A percentile compares a stretch with the other conserved stretches of the same genome.
phyloP scores from a whole-genome alignment of 2,797 vertebrate species.

The Meriones psammophilus region DNA sequence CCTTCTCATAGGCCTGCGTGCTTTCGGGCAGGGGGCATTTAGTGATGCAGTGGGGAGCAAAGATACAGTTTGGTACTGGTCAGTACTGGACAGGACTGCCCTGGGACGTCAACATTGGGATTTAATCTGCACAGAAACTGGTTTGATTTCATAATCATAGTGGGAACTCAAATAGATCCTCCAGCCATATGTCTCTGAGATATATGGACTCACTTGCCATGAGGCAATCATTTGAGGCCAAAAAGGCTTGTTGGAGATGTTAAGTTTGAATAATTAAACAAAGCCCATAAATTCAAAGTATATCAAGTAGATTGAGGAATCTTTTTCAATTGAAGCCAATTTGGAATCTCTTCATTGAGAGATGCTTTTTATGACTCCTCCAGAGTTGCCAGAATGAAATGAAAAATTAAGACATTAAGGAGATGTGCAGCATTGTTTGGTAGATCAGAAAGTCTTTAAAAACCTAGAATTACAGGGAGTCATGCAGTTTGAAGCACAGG shows the following conservation, averaged over 20 bases:
- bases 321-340: constrained; percentile 51
- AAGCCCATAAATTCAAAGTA: constrained; percentile 53
- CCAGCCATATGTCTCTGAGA: background rate
- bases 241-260: constrained; percentile 43
- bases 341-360: constrained; percentile 67
- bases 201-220: constrained; percentile 18
- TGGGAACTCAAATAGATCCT: background rate
- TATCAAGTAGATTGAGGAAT: constrained; percentile 53
- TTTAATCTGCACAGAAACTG: background rate
- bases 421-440: constrained; percentile 13
- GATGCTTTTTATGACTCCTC: constrained; percentile 15
- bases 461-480: constrained; percentile 2
- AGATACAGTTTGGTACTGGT: background rate
- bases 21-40: background rate
- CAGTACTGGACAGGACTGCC: background rate
- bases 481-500: background rate
- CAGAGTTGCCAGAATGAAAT: constrained; percentile 61
- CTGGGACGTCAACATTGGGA: background rate
- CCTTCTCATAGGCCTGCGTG: background rate
- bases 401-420: constrained; percentile 61
- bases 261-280: constrained; percentile 48
- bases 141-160: constrained; percentile 21
- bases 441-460: constrained; percentile 31
- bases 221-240: constrained; percentile 24
- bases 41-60: constrained; percentile 1